phyloP scores from a whole-genome alignment of 2,113 vertebrate genomes.

The Empidonax traillii region DNA sequence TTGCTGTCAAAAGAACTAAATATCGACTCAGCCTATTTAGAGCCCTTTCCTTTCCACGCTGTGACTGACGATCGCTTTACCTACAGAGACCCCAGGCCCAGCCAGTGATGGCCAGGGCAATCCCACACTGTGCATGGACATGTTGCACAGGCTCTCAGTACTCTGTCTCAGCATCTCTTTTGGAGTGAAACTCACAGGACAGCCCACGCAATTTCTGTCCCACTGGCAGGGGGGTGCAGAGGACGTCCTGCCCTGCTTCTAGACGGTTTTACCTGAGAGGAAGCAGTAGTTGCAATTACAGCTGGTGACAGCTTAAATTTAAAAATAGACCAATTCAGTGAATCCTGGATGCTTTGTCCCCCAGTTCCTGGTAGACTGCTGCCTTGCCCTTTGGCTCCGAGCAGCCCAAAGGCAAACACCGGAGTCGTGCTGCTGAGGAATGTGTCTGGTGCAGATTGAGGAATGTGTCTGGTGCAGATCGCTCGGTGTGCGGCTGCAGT shows the following conservation, averaged over 20 bases:
- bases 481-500: neutral
- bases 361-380: neutral
- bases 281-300: neutral
- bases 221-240: neutral
- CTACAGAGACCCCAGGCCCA: neutral
- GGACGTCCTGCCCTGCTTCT: neutral
- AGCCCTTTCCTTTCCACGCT: neutral
- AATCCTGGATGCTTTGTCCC: neutral
- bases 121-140: rapidly evolving
- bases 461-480: too few species aligned
- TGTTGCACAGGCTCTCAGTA: neutral
- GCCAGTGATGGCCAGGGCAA: rapidly evolving
- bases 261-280: neutral
- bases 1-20: neutral
- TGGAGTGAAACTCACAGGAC: neutral
- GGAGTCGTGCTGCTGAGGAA: neutral
- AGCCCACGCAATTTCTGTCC: neutral
- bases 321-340: neutral
- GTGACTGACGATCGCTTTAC: neutral
- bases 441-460: too few species aligned
- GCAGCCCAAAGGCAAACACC: neutral
- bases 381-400: neutral
- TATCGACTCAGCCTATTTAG: neutral
- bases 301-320: neutral
- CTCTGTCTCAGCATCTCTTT: neutral